These are phyloP conservation scores for Eupithecia vulgata DNA, from an alignment of 2,888 invertebrate genomes.

Conservation along the genomic window DNA sequence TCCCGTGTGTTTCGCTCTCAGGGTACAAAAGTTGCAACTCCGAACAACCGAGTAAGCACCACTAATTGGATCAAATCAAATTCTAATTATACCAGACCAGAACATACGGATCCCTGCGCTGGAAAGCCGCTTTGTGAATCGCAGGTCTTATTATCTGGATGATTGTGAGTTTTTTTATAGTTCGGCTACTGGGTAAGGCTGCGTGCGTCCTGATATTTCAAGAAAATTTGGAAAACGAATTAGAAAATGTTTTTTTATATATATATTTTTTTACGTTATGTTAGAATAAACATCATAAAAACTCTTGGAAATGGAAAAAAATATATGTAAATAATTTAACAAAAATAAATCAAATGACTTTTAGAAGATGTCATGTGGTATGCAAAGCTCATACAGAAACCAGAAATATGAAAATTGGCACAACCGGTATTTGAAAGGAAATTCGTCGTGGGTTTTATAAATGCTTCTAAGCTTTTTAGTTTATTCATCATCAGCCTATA, in stretches of 20 bases:
- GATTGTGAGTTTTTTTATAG: neutral
- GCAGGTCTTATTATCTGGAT: conserved; percentile 39
- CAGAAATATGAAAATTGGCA: neutral
- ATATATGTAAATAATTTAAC: neutral
- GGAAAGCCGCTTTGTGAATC: conserved; percentile 17
- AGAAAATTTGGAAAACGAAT: neutral
- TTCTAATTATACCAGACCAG: conserved; percentile 68
- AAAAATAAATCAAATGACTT: neutral
- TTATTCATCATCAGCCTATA: no score
- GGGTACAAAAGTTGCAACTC: conserved; percentile 58
- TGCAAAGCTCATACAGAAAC: no score
- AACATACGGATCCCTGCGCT: conserved; percentile 45
- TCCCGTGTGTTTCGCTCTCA: conserved; percentile 53
- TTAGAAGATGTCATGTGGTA: neutral
- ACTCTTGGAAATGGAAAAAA: neutral
- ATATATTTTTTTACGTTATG: no score
- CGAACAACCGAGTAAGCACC: conserved; percentile 75
- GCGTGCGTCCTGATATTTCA: neutral
- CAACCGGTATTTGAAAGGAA: neutral
- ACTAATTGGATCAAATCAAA: conserved; percentile 82
- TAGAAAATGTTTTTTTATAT: no score
- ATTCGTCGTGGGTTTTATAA: neutral
- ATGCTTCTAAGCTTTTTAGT: neutral
- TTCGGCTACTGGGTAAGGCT: conserved; percentile 18
- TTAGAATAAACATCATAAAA: neutral